Evolutionary conservation across 2,797 vertebrate species (phyloP).

Genomic region (Channa striata): DNA sequence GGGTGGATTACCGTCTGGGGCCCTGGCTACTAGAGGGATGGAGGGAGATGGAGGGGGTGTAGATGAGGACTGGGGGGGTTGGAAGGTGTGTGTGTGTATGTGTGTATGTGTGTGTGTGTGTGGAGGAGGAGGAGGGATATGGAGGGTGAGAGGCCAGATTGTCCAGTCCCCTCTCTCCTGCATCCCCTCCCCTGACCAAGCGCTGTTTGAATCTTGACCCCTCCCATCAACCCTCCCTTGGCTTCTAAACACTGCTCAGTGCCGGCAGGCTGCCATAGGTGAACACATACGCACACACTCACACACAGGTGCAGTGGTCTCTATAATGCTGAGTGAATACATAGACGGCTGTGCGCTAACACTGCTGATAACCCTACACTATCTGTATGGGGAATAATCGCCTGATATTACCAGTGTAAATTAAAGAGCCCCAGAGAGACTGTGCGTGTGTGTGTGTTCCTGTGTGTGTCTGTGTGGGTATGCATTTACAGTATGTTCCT

Average conservation of each 20-base stretch:
- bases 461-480: slow-evolving; percentile 14
- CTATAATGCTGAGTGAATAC: slow-evolving; percentile 71
- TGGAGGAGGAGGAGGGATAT: slow-evolving; percentile 14
- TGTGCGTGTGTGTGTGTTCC: slow-evolving; percentile 28
- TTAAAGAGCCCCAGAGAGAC: slow-evolving; percentile 76
- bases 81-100: slow-evolving; percentile 38
- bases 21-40: slow-evolving; percentile 82
- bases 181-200: slow-evolving; percentile 74
- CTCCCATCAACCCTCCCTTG: slow-evolving; percentile 65
- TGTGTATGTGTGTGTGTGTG: slow-evolving; percentile 37
- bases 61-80: slow-evolving; percentile 73
- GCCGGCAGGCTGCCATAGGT: slow-evolving; percentile 58
- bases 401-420: slow-evolving; percentile 79
- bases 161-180: slow-evolving; percentile 70
- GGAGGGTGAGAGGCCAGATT: slow-evolving; percentile 75
- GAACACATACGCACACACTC: slow-evolving; percentile 45
- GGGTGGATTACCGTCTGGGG: slow-evolving; percentile 89
- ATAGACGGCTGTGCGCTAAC: slow-evolving; percentile 57
- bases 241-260: slow-evolving; percentile 72
- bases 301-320: slow-evolving; percentile 47
- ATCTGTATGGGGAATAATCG: slow-evolving; percentile 79
- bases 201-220: slow-evolving; percentile 81
- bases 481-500: slow-evolving; percentile 29
- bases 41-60: slow-evolving; percentile 67
- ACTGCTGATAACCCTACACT: slow-evolving; percentile 73